Evolutionary conservation across 2,888 invertebrate genomes (phyloP).

Genomic region (Synergus gifuensis): DNA sequence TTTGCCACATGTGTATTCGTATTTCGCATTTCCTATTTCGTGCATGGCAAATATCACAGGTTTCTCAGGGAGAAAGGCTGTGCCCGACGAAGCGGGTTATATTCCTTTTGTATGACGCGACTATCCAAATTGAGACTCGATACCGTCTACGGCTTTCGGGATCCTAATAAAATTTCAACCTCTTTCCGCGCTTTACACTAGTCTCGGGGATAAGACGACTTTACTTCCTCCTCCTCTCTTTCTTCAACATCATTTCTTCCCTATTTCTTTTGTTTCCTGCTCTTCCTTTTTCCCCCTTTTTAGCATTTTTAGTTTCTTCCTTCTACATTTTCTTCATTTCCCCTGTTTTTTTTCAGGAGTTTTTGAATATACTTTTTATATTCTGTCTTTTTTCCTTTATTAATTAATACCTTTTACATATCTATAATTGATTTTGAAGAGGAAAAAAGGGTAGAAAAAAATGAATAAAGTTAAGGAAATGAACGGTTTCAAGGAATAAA

Average conservation of each 20-base stretch:
- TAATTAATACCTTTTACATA: not conserved
- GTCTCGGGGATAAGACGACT: conserved; percentile 52
- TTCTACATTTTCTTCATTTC: not conserved
- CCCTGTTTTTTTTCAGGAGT: not conserved
- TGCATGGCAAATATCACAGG: conserved; percentile 17
- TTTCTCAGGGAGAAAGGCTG: conserved; percentile 16
- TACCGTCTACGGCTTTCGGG: conserved; percentile 51
- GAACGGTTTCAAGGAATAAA: not conserved
- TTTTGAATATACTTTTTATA: not conserved
- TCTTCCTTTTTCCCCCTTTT: not conserved
- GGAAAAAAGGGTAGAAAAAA: not conserved
- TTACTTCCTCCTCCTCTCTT: conserved; percentile 44
- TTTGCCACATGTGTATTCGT: conserved; percentile 19
- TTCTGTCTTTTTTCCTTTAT: too few relatives aligned
- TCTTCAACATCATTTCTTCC: not conserved
- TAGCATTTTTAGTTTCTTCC: not conserved
- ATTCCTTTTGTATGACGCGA: conserved; percentile 52
- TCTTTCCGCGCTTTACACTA: conserved; percentile 38
- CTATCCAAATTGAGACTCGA: conserved; percentile 71
- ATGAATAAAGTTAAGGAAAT: not conserved
- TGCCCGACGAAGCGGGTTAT: conserved; percentile 34
- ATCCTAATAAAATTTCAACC: conserved; percentile 55
- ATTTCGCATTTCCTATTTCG: conserved; percentile 8
- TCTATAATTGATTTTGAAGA: not conserved
- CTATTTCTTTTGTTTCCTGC: not conserved